Conservation (phyloP, 2,113 vertebrate genomes). For the rat (Rattus norvegicus) region DNA sequence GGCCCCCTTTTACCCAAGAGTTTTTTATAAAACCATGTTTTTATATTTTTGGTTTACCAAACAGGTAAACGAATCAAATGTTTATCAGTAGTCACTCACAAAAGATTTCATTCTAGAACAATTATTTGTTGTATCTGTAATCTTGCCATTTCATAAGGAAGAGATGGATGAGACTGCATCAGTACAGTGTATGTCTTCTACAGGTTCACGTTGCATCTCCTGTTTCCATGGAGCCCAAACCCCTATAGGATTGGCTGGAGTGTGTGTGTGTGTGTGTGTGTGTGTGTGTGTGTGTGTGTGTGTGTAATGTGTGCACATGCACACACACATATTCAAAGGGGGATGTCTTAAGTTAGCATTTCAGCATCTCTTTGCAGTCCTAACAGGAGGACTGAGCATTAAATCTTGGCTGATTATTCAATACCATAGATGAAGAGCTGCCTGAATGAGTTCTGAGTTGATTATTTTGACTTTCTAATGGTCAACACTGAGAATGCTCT, state of each 20-base stretch:
- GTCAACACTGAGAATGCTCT: background rate
- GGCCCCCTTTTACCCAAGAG: background rate
- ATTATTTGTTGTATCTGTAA: background rate
- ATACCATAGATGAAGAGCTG: background rate
- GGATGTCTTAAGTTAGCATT: too few relatives aligned
- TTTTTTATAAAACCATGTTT: background rate
- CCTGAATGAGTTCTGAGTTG: background rate
- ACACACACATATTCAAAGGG: too few relatives aligned
- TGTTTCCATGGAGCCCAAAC: background rate
- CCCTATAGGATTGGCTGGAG: too few relatives aligned
- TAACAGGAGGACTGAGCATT: background rate
- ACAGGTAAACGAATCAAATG: background rate
- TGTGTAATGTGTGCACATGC: too few relatives aligned
- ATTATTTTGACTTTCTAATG: background rate
- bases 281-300: too few relatives aligned
- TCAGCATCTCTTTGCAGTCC: too few relatives aligned
- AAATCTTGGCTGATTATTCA: background rate
- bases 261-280: too few relatives aligned
- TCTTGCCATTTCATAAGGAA: background rate
- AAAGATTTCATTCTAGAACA: background rate
- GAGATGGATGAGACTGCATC: background rate
- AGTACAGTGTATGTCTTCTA: background rate
- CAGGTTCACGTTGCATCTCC: background rate
- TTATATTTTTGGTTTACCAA: background rate
- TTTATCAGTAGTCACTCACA: background rate